Base-by-base conservation (phyloP, 2,113 vertebrate genomes). In the Scalopus aquaticus region DNA sequence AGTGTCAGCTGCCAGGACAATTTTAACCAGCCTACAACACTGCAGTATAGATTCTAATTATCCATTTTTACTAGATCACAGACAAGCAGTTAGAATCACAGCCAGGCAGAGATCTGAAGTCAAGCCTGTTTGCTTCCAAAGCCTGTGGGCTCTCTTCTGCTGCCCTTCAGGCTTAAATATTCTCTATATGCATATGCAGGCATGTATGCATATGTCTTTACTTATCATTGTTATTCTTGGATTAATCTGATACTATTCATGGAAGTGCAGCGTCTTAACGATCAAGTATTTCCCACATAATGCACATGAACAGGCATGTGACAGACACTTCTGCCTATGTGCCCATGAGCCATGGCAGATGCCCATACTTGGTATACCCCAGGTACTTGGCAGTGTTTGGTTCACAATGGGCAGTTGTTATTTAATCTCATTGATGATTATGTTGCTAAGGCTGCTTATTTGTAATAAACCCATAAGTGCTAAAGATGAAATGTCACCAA, bases 11-110 rank as follows among this genome's bases (percentile, higher is more conserved):
- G 64, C 44, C 89, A 91, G 32, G 26, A 83, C 88, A 64, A 67
- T 79, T 92, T 54, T 92, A 70, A 49, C 35, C 65, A 87, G 73
- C 65, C 77, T 87, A 76, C 64, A 70, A 70, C 26, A 88, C 73
- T 77, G 26, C 20, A 35, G 13, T 35, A 24, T 2, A 87, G 16
- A 93, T 73, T 84, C 58, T 51, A 56, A 77, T 77, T 37, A 58
- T 44, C 20, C 6, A 58, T 15, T 65, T 93, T 89, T 92, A 73
- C 42, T 69, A 70, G 46, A 72, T 93, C 69, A 74, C 20, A 78
- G 74, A 93, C 84, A 80, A 88, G 42, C 16, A 67, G 49, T 8
- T 64, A 91, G 79, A 82, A 46, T 78, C 46, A 49, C 2, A 58
- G n/a, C 44, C 76, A 90, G 30, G 72, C 46, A 12, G 62, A 90